Conservation (phyloP, 2,797 vertebrate species). For the Malurus splendens region DNA sequence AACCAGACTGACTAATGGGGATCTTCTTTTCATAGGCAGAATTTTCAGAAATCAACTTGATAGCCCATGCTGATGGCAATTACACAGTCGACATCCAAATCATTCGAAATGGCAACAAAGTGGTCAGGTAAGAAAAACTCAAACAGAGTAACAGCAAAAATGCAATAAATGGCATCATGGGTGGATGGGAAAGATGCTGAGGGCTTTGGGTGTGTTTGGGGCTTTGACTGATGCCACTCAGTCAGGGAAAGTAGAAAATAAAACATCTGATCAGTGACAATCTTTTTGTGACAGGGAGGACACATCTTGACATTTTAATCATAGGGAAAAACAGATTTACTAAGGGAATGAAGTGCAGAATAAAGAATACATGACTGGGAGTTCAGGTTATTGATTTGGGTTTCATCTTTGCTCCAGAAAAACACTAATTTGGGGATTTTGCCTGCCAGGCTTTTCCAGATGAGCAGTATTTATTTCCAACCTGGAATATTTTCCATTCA, state of each 20-base stretch:
- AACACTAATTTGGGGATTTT: neutral
- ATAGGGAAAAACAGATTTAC: neutral
- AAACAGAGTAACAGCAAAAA: neutral
- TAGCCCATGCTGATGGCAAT: slow-evolving; percentile 89
- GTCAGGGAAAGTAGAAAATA: neutral
- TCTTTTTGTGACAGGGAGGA: neutral
- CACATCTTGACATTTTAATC: neutral
- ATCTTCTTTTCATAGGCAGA: slow-evolving; percentile 79
- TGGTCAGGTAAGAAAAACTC: slow-evolving; percentile 81
- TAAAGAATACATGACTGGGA: neutral
- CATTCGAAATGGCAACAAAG: slow-evolving; percentile 86
- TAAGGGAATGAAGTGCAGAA: neutral
- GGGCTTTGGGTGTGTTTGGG: neutral
- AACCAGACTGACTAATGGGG: neutral
- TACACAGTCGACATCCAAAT: slow-evolving; percentile 92
- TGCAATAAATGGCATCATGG: neutral
- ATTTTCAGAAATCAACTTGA: slow-evolving; percentile 93
- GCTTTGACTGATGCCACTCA: neutral
- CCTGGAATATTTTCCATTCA: neutral
- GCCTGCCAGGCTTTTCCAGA: neutral
- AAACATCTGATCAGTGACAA: neutral
- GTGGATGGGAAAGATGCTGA: neutral
- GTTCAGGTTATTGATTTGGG: neutral
- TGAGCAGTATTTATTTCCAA: neutral
- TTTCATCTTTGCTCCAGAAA: neutral